Evolutionary conservation across 37 sponge, comb jelly and placozoan genomes (phyloP).

Genomic region (Geodia barretti): DNA sequence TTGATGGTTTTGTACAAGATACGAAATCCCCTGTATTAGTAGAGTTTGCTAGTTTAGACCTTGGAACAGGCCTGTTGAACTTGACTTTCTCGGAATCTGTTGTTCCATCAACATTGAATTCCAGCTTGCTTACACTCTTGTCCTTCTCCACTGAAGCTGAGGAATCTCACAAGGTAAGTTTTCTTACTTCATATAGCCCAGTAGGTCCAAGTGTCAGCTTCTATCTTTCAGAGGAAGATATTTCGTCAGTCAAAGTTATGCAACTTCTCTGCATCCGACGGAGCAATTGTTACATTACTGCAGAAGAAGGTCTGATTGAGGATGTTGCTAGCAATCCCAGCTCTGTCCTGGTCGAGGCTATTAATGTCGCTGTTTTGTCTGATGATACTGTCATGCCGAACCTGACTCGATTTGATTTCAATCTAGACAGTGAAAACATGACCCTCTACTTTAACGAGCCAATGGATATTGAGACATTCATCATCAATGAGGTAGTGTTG

Average conservation of each 20-base stretch:
- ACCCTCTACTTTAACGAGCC: slow-evolving; percentile 85
- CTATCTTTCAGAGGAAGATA: slow-evolving; percentile 53
- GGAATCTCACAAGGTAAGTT: slow-evolving; percentile 26
- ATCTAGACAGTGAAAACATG: slow-evolving; percentile 62
- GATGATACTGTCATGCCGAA: slow-evolving; percentile 57
- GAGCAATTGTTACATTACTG: slow-evolving; percentile 80
- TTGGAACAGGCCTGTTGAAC: slow-evolving; percentile 62
- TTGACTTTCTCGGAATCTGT: slow-evolving; percentile 82
- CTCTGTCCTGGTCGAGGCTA: slow-evolving; percentile 14
- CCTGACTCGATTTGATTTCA: slow-evolving; percentile 67
- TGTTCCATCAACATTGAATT: slow-evolving; percentile 46
- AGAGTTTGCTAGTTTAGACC: slow-evolving; percentile 61
- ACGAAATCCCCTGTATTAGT: slow-evolving; percentile 47
- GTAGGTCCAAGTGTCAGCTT: slow-evolving; percentile 59
- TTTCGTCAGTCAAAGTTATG: slow-evolving; percentile 59
- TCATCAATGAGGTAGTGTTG: slow-evolving; percentile 58
- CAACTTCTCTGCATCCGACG: slow-evolving; percentile 63
- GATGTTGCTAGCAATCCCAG: slow-evolving; percentile 73
- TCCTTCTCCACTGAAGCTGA: slow-evolving; percentile 64
- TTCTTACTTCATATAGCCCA: slow-evolving; percentile 24
- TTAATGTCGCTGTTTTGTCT: slow-evolving; percentile 51
- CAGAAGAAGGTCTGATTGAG: slow-evolving; percentile 35
- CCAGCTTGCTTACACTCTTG: slow-evolving; percentile 52
- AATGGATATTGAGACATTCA: slow-evolving; percentile 49
- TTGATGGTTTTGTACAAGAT: slow-evolving; percentile 48